A percentile compares a stretch with the other conserved stretches of the same genome.
Evolutionary conservation across 2,797 vertebrate species (phyloP).

Genomic region (Dicrostonyx torquatus): DNA sequence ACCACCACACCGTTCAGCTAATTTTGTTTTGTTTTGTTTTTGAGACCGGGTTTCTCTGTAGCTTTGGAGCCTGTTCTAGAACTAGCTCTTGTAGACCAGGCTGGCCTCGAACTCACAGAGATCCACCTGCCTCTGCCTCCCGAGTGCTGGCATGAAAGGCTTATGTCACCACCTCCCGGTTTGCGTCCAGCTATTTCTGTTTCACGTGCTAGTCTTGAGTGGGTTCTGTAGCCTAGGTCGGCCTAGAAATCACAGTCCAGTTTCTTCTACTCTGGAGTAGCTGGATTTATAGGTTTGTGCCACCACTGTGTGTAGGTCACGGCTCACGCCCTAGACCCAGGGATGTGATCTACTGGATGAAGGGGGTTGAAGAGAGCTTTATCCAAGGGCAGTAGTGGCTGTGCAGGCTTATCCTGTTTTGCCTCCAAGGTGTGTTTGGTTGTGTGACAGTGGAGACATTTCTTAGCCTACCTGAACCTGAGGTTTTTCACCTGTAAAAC

Average conservation of each 20-base stretch:
- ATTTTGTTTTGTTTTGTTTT: not conserved
- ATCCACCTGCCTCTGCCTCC: too few species aligned
- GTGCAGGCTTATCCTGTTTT: not conserved
- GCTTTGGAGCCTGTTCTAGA: too few species aligned
- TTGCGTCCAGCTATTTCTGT: not conserved
- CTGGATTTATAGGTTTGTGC: not conserved
- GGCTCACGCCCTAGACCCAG: not conserved
- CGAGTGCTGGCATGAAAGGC: too few species aligned
- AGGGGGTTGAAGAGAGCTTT: not conserved
- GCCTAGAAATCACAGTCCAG: not conserved
- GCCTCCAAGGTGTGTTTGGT: not conserved
- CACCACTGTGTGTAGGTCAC: not conserved
- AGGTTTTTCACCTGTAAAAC: constrained; percentile 14
- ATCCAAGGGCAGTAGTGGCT: not conserved
- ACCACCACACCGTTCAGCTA: not conserved
- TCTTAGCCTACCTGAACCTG: not conserved
- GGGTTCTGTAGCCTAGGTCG: not conserved
- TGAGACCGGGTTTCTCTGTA: too few species aligned
- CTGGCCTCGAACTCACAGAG: too few species aligned
- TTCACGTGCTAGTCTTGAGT: not conserved
- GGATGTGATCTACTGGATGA: not conserved
- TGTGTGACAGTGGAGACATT: not conserved
- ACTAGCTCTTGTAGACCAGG: too few species aligned
- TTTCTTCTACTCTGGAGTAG: not conserved
- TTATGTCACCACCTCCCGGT: too few species aligned